Evolutionary conservation across 1,140 invertebrate species (phyloP), one percentile per base, ranked within the genome.

Genomic region (Coelopa frigida): DNA sequence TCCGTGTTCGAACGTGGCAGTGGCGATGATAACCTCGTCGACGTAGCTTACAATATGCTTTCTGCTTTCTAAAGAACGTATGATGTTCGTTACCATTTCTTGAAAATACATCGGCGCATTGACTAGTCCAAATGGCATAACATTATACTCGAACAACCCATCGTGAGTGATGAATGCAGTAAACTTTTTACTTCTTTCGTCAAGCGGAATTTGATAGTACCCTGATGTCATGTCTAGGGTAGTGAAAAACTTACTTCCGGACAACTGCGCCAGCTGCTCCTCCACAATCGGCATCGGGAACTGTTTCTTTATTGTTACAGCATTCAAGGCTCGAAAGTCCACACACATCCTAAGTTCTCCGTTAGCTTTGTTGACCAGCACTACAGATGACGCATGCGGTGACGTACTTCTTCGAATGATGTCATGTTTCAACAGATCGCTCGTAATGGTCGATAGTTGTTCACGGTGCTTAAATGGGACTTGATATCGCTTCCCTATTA

Each of bases 291-390:
- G 35, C 45, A 47, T 24, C 22, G 37, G 22, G 20, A 18, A 47
- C 5, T 24, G 15, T 4, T 40, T 37, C 14, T 26, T 29, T 10
- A 35, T 8, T 3, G 45, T 39, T 4, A 44, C 42, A 33, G 27
- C 15, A 23, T 44, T 44, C 10, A 44, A 21, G 11, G 31, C 42
- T 8, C 42, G 31, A 33, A 20, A 44, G 17, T 44, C 42, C 14
- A 44, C 5, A 44, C 42, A 44, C 29, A 44, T 33, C n/a, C 27
- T 44, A 10, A 43, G 31, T 36, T 37, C 29, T 1, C 51, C 50
- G 18, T 50, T 49, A 24, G 74, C 73, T 46, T 81, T 82, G 1
- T 52, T 56, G 0, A 77, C 69, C 8, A 77, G 37, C 0, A 78
- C 65, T 0, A 75, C 50, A 1, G 73, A 75, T 0, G 14, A 27